Base-by-base conservation (phyloP, 2,113 vertebrate genomes). In the Taxidea taxus region DNA sequence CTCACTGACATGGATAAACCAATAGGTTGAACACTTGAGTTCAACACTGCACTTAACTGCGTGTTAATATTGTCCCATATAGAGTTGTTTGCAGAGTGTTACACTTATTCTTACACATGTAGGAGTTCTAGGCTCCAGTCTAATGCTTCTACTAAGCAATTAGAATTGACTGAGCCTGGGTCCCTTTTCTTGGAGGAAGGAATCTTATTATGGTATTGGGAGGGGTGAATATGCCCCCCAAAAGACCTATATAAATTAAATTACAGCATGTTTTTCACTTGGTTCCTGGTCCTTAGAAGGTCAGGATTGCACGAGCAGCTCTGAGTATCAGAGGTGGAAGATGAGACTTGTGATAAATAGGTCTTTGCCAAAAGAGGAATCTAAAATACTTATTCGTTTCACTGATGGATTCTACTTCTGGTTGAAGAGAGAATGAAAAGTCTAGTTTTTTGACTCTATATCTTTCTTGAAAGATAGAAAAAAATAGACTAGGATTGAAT, bases 381-480 rank as follows among this genome's bases (percentile, higher is more conserved):
- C 87, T 87, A 66, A 94, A 95, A 56, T 84, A 44, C 44, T 81
- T 96, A 44, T 75, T 96, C 70, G 27, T 77, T 96, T 75, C 21
- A 9, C n/a, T 77, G 44, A 42, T 86, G 23, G n/a, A 4, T 47
- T 90, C 60, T 64, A 39, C 31, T 18, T 95, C 87, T 97, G 56
- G 34, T 92, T 77, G 54, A 93, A 86, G 31, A 94, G n/a, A 94
- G 25, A 95, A 87, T 80, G 27, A 25, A 96, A 95, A 89, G 94
- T 94, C 31, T 89, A 14, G 6, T 92, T 82, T 97, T 91, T 84
- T 54, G 4, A 51, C n/a, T 93, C 12, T 62, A 1, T 70, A 10
- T 49, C 12, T 91, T 96, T 66, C 39, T 91, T 85, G 21, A 83
- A 91, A 97, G 66, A 78, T 14, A 58, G 21, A 25, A 91, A 95